These are phyloP conservation scores for Nesoenas mayeri DNA, from an alignment of 2,113 vertebrate species.

Conservation along the genomic window DNA sequence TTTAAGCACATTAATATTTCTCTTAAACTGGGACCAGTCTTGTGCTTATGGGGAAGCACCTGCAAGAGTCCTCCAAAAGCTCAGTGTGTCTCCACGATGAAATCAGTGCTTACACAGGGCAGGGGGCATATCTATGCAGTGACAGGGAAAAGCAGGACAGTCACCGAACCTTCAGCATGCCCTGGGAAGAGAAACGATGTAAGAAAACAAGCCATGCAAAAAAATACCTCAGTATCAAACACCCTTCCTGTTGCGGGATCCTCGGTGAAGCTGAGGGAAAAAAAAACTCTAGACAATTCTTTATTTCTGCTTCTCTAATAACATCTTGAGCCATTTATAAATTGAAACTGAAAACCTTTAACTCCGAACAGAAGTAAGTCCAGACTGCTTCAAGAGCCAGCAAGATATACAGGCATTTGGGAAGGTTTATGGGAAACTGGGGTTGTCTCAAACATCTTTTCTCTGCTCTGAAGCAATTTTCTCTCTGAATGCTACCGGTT, in stretches of 20 bases:
- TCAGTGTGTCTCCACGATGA: not conserved
- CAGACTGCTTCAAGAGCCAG: not conserved
- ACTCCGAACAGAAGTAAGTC: not conserved
- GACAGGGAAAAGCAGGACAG: not conserved
- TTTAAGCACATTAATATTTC: not conserved
- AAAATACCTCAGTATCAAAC: not conserved
- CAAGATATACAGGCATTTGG: not conserved
- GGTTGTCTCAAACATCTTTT: not conserved
- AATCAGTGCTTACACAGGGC: not conserved
- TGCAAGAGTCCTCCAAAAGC: not conserved
- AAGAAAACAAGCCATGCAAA: not conserved
- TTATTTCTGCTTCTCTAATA: not conserved
- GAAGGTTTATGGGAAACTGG: not conserved
- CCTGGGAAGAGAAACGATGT: not conserved
- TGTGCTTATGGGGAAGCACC: not conserved
- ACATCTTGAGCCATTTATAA: not conserved
- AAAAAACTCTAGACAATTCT: not conserved
- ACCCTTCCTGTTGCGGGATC: not conserved
- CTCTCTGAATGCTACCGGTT: not conserved
- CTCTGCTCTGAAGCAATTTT: not conserved
- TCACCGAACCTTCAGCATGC: not conserved
- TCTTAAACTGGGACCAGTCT: not conserved
- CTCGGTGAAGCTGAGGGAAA: not conserved
- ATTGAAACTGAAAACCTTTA: not conserved
- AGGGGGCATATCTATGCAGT: fast-evolving